Evolutionary conservation across 2,797 vertebrate genomes (phyloP), one percentile per base, ranked within the genome.

Genomic region (Anguilla pacifica): DNA sequence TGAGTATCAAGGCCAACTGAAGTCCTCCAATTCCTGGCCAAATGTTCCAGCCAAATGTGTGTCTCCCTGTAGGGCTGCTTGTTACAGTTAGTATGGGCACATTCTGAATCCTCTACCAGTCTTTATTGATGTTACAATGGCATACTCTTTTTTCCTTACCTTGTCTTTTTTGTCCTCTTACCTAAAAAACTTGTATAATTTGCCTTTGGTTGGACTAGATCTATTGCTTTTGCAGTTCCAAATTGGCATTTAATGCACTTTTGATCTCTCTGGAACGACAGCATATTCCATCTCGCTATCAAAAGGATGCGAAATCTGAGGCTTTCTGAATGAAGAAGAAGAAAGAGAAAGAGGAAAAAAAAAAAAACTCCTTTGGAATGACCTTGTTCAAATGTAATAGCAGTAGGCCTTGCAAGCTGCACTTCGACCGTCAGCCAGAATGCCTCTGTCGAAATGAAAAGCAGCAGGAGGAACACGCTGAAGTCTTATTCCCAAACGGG

Each of bases 241-340:
- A 93, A 94, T 93, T 93, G 92, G 93, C 93, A 94, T 93, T 94
- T 94, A 70, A 90, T 92, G 86, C 90, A 90, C 90, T 93, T 35
- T 93, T 91, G 92, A 93, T 95, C 93, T 94, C 92, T 79, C 79
- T 90, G 87, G 90, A 86, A 92, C 91, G 92, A 92, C 91, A 90
- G 89, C 89, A 90, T 90, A 91, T 93, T 92, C 93, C 90, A 91
- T 93, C 91, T 93, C 86, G 92, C 85, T 67, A 6, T 6, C 6
- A 35, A 89, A 90, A 88, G 87, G 88, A 92, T 92, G 92, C 91
- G 89, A 93, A 92, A 88, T 88, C 90, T 88, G 59, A 91, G 89
- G 88, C 28, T n/a, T 88, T 91, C 88, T 67, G 89, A 93, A 94
- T 92, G 84, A 90, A 93, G 93, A 93, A 92, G 91, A 93, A 90